Evolutionary conservation across 2,888 invertebrate species (phyloP).

Genomic region (Fragum sueziense): DNA sequence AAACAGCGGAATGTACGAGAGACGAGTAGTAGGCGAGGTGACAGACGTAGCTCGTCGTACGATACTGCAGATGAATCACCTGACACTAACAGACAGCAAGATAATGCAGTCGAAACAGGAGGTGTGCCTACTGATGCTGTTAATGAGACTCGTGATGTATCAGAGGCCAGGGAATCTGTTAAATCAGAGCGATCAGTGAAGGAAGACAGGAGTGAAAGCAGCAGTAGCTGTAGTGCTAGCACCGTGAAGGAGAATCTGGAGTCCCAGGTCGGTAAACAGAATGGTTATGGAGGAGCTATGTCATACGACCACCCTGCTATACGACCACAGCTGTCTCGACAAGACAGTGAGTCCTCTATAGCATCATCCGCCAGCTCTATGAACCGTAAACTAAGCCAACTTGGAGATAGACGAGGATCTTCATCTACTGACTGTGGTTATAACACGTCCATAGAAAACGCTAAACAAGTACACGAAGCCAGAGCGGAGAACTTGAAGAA

Average conservation of each 20-base stretch:
- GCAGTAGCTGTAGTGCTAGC: constrained; percentile 52
- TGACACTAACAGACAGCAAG: neutral
- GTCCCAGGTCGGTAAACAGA: neutral
- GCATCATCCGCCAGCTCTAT: constrained; percentile 40
- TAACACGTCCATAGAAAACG: constrained; percentile 48
- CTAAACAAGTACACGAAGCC: constrained; percentile 47
- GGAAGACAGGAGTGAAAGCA: constrained; percentile 33
- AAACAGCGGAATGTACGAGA: constrained; percentile 43
- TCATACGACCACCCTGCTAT: neutral
- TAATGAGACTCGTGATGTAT: neutral
- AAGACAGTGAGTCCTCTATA: constrained; percentile 43
- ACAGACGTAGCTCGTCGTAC: neutral
- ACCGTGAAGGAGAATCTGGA: constrained; percentile 37
- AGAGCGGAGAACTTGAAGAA: constrained; percentile 55
- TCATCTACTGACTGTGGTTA: constrained; percentile 44
- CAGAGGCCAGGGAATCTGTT: neutral
- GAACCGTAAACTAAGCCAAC: constrained; percentile 14
- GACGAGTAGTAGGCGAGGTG: constrained; percentile 19
- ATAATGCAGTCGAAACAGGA: neutral
- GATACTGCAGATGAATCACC: neutral
- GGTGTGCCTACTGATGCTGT: neutral
- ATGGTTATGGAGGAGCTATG: neutral
- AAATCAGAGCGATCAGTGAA: neutral
- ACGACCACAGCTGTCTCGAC: constrained; percentile 14
- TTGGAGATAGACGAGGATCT: constrained; percentile 5